These are phyloP conservation scores for Catostylus mosaicus DNA, from an alignment of 30 jellyfish, hydroid and myxozoan genomes.

Conservation along the genomic window DNA sequence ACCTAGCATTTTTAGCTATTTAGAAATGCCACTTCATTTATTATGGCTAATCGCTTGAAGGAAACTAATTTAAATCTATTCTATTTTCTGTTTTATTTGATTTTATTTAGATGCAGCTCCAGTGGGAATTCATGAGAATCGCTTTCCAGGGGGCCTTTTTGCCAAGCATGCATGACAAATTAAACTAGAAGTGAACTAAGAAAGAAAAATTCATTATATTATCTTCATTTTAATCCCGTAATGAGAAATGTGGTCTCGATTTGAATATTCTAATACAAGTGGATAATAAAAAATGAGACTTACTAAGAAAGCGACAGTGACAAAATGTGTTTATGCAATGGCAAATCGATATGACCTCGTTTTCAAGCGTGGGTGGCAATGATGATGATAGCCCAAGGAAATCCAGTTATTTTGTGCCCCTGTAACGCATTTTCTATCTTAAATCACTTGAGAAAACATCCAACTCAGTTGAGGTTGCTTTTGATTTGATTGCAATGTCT, in stretches of 20 bases:
- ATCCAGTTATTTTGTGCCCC: slow-evolving; percentile 41
- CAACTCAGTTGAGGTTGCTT: background rate
- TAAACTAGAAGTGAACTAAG: too few species aligned
- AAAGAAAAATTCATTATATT: too few species aligned
- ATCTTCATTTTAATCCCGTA: too few species aligned
- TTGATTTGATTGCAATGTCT: slow-evolving; percentile 12
- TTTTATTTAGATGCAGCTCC: too few species aligned
- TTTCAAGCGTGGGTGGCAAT: slow-evolving; percentile 57
- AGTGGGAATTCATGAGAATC: too few species aligned
- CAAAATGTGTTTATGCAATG: background rate
- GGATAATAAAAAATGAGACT: background rate
- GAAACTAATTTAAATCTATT: too few species aligned
- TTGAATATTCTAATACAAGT: background rate
- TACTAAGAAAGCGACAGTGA: background rate
- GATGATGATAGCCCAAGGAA: slow-evolving; percentile 4
- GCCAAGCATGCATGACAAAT: too few species aligned
- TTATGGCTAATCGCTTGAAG: too few species aligned
- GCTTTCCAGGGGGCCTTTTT: too few species aligned
- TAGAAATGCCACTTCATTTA: background rate
- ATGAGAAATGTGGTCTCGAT: too few species aligned
- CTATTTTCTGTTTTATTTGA: too few species aligned
- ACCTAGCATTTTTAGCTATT: background rate
- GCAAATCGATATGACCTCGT: slow-evolving; percentile 53
- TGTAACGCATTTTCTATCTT: background rate
- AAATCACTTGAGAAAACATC: background rate